Base-by-base conservation (phyloP, 2,888 invertebrate genomes). In the Chymomyza amoena region DNA sequence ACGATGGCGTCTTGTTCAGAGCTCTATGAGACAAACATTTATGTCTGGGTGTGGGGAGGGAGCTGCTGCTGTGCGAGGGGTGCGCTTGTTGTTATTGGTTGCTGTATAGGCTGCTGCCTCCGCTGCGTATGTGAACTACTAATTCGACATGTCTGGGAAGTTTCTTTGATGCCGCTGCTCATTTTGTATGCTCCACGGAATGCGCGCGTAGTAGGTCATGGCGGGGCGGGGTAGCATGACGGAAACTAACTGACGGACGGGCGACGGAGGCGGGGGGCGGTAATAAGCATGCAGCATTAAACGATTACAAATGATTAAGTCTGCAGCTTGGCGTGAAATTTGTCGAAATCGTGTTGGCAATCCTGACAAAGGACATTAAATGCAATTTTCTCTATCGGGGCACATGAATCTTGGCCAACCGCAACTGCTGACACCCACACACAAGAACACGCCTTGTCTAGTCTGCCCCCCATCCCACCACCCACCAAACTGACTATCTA, bases 241-340 rank as follows among this genome's bases (percentile, higher is more conserved):
- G 10, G 51, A 57, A 36, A 45, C 66, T 57, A 54, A 66, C 66
- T 72, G 57, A 32, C 67, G n/a, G n/a, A n/a, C n/a, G n/a, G n/a
- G n/a, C n/a, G n/a, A n/a, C n/a, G n/a, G n/a, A n/a, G n/a, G n/a
- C n/a, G n/a, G 15, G 59, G 66, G 52, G 32, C 13, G n/a, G 64
- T 45, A 54, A 65, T 67, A 66, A 65, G 69, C 66, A 64, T 62
- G 71, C 68, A 59, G 80, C 78, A 77, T 85, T 72, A 85, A 87
- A 71, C 86, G 88, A 84, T 85, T 87, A 76, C 81, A 85, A 81
- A 83, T 83, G 84, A 80, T 87, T 76, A 79, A 80, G 83, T 83
- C 79, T 56, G 65, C 75, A 77, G 73, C 71, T 79, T 76, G 72
- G 78, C 78, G 70, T 72, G 63, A 87, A 75, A 78, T 80, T 82